phyloP scores from a whole-genome alignment of 2,888 invertebrate genomes.

The Halictus quadricinctus region DNA sequence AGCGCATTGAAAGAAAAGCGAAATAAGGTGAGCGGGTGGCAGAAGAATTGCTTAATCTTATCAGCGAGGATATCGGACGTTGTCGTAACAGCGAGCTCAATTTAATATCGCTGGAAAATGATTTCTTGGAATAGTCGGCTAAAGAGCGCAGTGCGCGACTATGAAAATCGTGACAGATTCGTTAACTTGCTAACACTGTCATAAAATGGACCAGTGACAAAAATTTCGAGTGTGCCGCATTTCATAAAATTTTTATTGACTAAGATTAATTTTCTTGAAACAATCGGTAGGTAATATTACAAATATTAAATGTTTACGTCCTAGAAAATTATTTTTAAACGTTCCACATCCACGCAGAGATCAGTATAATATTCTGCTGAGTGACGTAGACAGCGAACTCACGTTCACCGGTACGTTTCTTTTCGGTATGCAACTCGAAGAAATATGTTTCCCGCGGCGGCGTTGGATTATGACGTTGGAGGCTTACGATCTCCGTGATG shows the following conservation, averaged over 20 bases:
- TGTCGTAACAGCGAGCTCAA: background rate
- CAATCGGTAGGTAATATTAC: too few relatives aligned
- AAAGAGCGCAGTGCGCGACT: background rate
- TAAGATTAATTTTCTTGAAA: too few relatives aligned
- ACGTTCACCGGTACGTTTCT: background rate
- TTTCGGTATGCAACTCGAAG: slow-evolving; percentile 18
- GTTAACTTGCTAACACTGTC: too few relatives aligned
- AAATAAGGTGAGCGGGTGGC: background rate
- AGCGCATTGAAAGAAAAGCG: background rate
- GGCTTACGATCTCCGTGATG: slow-evolving; percentile 29
- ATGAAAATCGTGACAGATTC: background rate
- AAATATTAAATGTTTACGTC: too few relatives aligned
- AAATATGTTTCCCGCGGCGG: slow-evolving; percentile 34
- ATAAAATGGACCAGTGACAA: too few relatives aligned
- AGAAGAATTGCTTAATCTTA: background rate
- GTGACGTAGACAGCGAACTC: background rate
- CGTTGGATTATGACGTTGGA: slow-evolving; percentile 35
- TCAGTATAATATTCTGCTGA: too few relatives aligned
- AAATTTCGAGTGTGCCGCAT: too few relatives aligned
- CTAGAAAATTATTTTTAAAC: too few relatives aligned
- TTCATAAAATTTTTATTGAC: too few relatives aligned
- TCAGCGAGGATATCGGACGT: background rate
- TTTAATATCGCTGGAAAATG: background rate
- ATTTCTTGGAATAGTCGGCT: background rate
- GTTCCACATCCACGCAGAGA: too few relatives aligned